Percentiles rank a stretch among this genome's conserved stretches.
Evolutionary conservation across 2,113 vertebrate species (phyloP).

Genomic region (Nothobranchius furzeri): DNA sequence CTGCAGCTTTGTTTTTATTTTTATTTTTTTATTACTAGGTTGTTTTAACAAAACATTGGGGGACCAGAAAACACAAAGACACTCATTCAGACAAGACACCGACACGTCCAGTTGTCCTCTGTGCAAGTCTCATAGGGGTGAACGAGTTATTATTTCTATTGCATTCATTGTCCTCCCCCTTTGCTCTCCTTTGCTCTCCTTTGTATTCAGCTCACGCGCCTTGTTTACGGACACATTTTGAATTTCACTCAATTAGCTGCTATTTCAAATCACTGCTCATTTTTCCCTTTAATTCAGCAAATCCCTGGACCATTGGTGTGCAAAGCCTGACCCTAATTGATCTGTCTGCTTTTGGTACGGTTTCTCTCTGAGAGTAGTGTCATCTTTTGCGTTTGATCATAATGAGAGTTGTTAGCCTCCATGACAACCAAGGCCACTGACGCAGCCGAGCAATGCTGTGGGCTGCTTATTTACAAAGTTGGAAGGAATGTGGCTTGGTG

Average conservation of each 20-base stretch:
- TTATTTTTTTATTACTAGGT: not conserved
- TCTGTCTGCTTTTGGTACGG: slow-evolving; percentile 45
- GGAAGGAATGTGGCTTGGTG: slow-evolving; percentile 53
- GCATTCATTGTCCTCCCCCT: slow-evolving; percentile 6
- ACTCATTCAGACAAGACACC: not conserved
- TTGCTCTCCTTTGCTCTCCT: slow-evolving; percentile 1
- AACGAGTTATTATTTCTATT: slow-evolving; percentile 7
- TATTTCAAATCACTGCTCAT: slow-evolving; percentile 27
- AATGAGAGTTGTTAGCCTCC: slow-evolving; percentile 70
- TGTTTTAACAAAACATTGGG: not conserved
- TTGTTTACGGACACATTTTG: slow-evolving; percentile 44
- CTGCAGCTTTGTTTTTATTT: not conserved
- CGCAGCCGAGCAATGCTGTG: slow-evolving; percentile 41
- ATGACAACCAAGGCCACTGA: slow-evolving; percentile 70
- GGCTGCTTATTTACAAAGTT: slow-evolving; percentile 65
- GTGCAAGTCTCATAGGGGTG: not conserved
- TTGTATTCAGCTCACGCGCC: slow-evolving; percentile 11
- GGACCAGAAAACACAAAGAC: not conserved
- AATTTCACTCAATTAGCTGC: slow-evolving; percentile 33
- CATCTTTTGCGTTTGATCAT: slow-evolving; percentile 66
- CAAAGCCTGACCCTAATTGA: slow-evolving; percentile 67
- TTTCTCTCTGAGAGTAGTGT: slow-evolving; percentile 50
- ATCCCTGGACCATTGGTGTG: slow-evolving; percentile 38
- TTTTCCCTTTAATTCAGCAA: slow-evolving; percentile 28
- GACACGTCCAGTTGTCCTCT: not conserved